Evolutionary conservation across 2,113 vertebrate species (phyloP).

Genomic region (Donacobius atricapilla): DNA sequence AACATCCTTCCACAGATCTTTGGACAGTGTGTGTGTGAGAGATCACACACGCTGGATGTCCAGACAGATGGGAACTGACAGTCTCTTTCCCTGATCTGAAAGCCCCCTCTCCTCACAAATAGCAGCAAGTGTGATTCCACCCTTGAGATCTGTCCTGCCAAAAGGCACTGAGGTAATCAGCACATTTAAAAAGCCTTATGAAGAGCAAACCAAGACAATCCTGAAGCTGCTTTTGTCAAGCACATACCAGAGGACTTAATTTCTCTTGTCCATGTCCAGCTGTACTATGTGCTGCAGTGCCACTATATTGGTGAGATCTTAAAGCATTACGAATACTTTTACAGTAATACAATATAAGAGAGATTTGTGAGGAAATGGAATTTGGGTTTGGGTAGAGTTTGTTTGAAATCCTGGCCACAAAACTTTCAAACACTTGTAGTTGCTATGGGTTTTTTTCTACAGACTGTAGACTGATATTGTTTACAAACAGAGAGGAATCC

Average conservation of each 20-base stretch:
- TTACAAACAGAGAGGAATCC: background rate
- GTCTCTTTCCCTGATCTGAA: background rate
- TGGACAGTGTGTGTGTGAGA: background rate
- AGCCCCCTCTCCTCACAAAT: background rate
- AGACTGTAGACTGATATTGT: background rate
- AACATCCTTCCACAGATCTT: background rate
- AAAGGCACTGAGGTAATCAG: background rate
- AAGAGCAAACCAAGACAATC: background rate
- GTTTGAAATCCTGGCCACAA: background rate
- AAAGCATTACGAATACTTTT: background rate
- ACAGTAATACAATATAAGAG: background rate
- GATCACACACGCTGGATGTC: background rate
- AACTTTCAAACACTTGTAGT: background rate
- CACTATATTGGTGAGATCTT: background rate
- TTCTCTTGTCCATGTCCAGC: background rate
- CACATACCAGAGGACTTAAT: background rate
- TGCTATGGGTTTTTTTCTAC: background rate
- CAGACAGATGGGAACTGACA: background rate
- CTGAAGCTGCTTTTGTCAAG: background rate
- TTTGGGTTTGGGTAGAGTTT: background rate
- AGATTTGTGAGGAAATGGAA: background rate
- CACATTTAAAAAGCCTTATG: background rate
- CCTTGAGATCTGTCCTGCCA: background rate
- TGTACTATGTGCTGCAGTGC: rapidly evolving
- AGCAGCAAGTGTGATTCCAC: rapidly evolving